Evolutionary conservation across 64 coral and sea anemone genomes (phyloP), one percentile per base, ranked within the genome.

Genomic region (Montipora cactus): DNA sequence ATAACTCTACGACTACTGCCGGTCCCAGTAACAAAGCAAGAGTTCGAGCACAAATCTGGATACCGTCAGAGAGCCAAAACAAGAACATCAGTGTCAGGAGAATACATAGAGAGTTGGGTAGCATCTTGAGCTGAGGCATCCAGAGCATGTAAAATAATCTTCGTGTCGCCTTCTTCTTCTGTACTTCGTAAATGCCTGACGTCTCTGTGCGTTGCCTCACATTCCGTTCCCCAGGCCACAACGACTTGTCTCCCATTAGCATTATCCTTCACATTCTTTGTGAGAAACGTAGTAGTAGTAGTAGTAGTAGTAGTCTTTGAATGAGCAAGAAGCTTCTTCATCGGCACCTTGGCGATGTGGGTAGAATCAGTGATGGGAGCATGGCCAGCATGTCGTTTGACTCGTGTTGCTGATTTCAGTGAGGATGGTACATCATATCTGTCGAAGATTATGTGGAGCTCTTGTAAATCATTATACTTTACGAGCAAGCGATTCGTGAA

Each of bases 121-220:
- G 74, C 81, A 87, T 74, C 91, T 48, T 93, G 69, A 78, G 82
- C 74, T 69, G 91, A 77, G 44, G 74, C 81, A 92, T 92, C 81
- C 23, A 87, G 51, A 55, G 91, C 91, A 76, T 85, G 80, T 20
- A 92, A 66, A 76, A 92, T 92, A 49, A 92, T 78, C 73, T 92
- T 92, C 16, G 74, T 92, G 69, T 79, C 72, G 44, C 74, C 81
- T 75, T 92, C 81, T 92, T 87, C 81, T 77, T 92, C 82, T 44
- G 18, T 61, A 79, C 81, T 93, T 69, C 44, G 55, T 64, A 93
- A 84, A 93, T 93, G 91, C 50, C 81, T 77, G 79, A 86, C 52
- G 53, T 92, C 90, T 86, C 55, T 92, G 80, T 92, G 80, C 57
- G 82, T 93, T 93, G 91, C 81, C 44, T 93, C 74, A 53, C 91